Conservation (phyloP, 2,113 vertebrate genomes). For the Chaetops frenatus region DNA sequence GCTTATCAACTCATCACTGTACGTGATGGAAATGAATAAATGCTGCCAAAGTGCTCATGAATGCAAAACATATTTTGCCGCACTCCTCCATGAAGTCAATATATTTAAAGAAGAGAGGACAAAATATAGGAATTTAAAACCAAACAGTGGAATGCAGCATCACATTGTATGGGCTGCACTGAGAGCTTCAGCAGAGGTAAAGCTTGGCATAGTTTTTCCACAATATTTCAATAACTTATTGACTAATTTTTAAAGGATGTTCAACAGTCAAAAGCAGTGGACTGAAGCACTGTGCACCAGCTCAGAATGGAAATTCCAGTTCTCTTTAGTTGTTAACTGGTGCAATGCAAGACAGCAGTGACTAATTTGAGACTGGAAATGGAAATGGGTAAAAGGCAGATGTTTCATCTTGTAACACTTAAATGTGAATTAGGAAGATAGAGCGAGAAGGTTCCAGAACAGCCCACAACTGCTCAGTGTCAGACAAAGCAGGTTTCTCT, state of each 20-base stretch:
- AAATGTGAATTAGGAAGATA: accelerated
- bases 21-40: not conserved
- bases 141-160: not conserved
- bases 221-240: not conserved
- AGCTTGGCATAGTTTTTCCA: not conserved
- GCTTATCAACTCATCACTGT: not conserved
- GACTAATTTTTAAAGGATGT: not conserved
- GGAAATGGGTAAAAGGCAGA: not conserved
- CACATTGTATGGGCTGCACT: accelerated
- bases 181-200: not conserved
- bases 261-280: not conserved
- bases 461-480: not conserved
- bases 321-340: not conserved
- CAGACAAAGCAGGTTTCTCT: not conserved
- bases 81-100: not conserved
- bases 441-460: not conserved
- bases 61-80: not conserved
- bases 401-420: not conserved
- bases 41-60: not conserved
- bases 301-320: not conserved
- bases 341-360: not conserved
- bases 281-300: not conserved
- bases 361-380: not conserved
- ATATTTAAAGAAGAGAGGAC: not conserved
- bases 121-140: not conserved